Evolutionary conservation across 2,888 invertebrate species (phyloP).

Genomic region (Apodemia duryi): DNA sequence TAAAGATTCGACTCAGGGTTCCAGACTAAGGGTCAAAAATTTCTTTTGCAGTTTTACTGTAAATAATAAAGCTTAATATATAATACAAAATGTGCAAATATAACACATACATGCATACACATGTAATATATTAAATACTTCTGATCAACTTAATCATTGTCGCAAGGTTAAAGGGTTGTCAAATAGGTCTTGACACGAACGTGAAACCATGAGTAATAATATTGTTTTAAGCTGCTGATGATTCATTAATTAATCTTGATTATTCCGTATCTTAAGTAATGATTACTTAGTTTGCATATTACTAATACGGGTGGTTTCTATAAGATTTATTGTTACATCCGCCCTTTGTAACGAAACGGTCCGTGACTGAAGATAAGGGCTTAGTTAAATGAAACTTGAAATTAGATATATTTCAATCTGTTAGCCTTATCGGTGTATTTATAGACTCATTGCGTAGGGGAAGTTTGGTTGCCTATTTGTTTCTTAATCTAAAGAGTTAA

Average conservation of each 20-base stretch:
- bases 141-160: not conserved
- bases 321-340: constrained; percentile 32
- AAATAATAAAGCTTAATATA: no score
- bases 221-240: not conserved
- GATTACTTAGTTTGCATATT: constrained; percentile 29
- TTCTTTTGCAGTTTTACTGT: no score
- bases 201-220: not conserved
- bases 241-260: constrained; percentile 3
- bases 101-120: no score
- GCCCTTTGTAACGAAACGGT: constrained; percentile 32
- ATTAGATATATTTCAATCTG: constrained; percentile 12
- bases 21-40: no score
- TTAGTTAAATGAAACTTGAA: constrained; percentile 14
- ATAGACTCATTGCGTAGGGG: constrained; percentile 3
- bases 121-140: no score
- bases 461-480: not conserved
- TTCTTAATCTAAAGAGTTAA: not conserved
- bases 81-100: no score
- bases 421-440: constrained; percentile 7
- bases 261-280: constrained; percentile 22
- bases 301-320: constrained; percentile 27
- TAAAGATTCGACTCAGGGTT: no score
- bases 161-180: not conserved
- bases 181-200: not conserved
- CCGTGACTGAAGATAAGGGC: constrained; percentile 9